Conservation (phyloP, 53 echinoderm and acorn worm species). For the Echinarachnius parma region DNA sequence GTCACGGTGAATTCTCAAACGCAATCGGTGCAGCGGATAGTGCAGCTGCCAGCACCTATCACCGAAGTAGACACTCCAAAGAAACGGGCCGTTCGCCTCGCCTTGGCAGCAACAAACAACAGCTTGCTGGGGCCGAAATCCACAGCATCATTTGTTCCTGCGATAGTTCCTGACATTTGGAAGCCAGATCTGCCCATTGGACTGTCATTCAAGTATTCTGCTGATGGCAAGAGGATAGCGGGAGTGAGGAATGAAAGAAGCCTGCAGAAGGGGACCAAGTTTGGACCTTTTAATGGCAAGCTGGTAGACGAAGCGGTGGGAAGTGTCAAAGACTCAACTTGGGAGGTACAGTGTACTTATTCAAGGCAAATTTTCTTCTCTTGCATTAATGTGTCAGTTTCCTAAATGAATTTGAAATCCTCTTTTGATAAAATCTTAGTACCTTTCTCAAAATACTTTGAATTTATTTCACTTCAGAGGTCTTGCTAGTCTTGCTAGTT, state of each 20-base stretch:
- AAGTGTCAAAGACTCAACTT: neutral
- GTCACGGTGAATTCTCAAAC: too few relatives aligned
- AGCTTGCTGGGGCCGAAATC: neutral
- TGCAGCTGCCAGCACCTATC: neutral
- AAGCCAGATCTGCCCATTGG: slow-evolving; percentile 35
- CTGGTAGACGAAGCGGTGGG: slow-evolving; percentile 17
- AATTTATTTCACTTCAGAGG: too few relatives aligned
- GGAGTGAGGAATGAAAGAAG: slow-evolving; percentile 9
- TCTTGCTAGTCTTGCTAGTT: too few relatives aligned
- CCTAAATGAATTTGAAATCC: too few relatives aligned
- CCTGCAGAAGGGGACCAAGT: slow-evolving; percentile 20
- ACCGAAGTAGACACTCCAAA: slow-evolving; percentile 20
- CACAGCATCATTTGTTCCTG: neutral
- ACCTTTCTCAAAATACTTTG: too few relatives aligned
- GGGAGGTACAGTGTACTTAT: too few relatives aligned
- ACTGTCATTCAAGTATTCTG: slow-evolving; percentile 9
- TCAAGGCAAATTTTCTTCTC: too few relatives aligned
- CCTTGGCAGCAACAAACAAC: slow-evolving; percentile 7
- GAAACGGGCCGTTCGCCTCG: slow-evolving; percentile 32
- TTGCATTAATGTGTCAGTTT: too few relatives aligned
- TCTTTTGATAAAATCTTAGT: too few relatives aligned
- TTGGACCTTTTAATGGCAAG: slow-evolving; percentile 39
- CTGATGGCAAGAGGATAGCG: slow-evolving; percentile 8
- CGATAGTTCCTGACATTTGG: slow-evolving; percentile 5
- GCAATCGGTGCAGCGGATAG: too few relatives aligned